Percentiles rank a stretch among this genome's conserved stretches.
phyloP scores from a whole-genome alignment of 2,113 vertebrate species.

The Ornithorhynchus anatinus region DNA sequence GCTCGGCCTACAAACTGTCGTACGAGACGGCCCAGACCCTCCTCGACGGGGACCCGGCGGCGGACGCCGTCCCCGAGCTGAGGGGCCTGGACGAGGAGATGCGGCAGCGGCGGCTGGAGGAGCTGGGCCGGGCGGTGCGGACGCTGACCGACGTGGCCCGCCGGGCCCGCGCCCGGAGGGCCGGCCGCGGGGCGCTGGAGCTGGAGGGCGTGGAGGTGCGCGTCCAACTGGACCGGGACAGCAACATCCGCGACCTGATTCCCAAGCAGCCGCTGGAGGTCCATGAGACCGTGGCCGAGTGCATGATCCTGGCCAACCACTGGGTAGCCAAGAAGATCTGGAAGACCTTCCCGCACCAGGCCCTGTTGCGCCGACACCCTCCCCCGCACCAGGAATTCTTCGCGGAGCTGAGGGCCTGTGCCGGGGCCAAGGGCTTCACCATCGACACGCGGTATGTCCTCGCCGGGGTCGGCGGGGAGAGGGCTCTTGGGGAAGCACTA shows the following conservation, averaged over 20 bases:
- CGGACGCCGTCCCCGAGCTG: conserved; percentile 77
- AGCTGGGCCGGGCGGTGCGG: conserved; percentile 79
- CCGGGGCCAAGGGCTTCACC: conserved; percentile 79
- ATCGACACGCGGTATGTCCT: conserved; percentile 85
- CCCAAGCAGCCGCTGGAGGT: conserved; percentile 91
- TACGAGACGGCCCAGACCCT: conserved; percentile 91
- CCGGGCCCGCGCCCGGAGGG: conserved; percentile 76
- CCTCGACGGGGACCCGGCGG: conserved; percentile 72
- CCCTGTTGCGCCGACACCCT: conserved; percentile 88
- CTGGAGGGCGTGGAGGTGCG: conserved; percentile 90
- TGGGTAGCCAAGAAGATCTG: conserved; percentile 94
- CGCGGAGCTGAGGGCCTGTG: conserved; percentile 81
- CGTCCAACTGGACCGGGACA: conserved; percentile 85
- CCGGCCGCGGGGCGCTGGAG: conserved; percentile 85
- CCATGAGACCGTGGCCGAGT: conserved; percentile 93
- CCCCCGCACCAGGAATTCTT: conserved; percentile 90
- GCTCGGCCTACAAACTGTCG: conserved; percentile 89
- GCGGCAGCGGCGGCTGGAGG: conserved; percentile 57
- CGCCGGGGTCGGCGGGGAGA: neutral
- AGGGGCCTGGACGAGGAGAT: conserved; percentile 50
- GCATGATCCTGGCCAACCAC: conserved; percentile 98
- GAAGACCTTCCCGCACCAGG: conserved; percentile 83
- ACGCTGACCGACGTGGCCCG: conserved; percentile 81
- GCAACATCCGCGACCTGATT: conserved; percentile 87
- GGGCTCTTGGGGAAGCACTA: neutral